phyloP scores from a whole-genome alignment of 2,888 invertebrate genomes.

The Eupithecia abbreviata region DNA sequence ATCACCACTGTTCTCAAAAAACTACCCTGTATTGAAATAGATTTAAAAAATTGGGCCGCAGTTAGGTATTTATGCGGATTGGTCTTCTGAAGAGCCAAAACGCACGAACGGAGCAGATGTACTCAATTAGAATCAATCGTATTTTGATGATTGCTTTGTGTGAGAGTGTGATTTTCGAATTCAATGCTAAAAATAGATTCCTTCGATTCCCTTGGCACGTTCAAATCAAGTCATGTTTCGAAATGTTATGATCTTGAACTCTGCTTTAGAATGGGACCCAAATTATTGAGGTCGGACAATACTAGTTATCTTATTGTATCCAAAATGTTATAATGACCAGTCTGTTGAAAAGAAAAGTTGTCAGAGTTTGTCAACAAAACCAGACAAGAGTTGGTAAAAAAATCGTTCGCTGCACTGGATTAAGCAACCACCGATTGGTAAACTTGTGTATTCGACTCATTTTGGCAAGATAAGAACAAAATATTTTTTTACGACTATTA shows the following conservation, averaged over 20 bases:
- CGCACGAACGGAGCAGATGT: background rate
- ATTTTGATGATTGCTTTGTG: background rate
- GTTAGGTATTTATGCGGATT: too few species aligned
- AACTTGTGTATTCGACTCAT: too few species aligned
- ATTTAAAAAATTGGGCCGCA: too few species aligned
- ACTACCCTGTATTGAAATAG: too few species aligned
- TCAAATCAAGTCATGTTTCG: conserved; percentile 3
- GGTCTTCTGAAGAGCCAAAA: background rate
- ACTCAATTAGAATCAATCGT: background rate
- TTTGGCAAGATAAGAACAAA: background rate
- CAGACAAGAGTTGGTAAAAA: background rate
- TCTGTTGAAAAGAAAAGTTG: background rate
- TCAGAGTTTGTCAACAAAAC: background rate
- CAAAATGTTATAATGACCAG: background rate
- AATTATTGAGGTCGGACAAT: background rate
- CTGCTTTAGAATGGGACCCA: background rate
- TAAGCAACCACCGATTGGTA: too few species aligned
- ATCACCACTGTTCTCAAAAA: too few species aligned
- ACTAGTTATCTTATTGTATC: background rate
- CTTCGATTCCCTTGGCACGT: background rate
- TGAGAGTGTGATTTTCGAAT: background rate
- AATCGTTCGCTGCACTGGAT: background rate
- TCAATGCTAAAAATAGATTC: background rate
- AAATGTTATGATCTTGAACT: background rate
- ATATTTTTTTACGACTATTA: too few species aligned